Evolutionary conservation across 2,797 vertebrate genomes (phyloP).

Genomic region (Chiloscyllium punctatum): DNA sequence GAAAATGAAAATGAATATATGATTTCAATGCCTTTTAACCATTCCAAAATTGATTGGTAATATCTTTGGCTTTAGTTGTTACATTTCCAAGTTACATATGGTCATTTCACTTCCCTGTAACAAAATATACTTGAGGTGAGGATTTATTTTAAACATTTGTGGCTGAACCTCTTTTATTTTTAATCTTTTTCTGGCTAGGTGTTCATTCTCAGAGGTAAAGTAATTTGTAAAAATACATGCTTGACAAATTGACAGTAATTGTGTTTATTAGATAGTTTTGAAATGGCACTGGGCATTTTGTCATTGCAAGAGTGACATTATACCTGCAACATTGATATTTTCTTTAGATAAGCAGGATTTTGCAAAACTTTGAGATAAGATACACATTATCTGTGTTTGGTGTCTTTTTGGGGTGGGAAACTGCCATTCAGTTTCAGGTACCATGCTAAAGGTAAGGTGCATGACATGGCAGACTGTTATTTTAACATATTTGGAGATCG

Average conservation of each 20-base stretch:
- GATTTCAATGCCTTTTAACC: neutral
- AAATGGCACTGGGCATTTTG: neutral
- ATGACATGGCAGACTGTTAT: neutral
- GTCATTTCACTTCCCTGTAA: neutral
- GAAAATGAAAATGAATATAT: neutral
- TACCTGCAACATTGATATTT: neutral
- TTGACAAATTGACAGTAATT: neutral
- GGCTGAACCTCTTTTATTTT: neutral
- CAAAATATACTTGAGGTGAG: neutral
- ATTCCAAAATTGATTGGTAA: neutral
- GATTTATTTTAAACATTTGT: slow-evolving; percentile 18
- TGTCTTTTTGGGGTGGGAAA: neutral
- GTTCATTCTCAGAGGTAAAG: neutral
- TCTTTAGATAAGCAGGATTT: neutral
- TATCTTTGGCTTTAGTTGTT: neutral
- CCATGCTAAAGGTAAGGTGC: neutral
- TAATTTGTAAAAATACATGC: neutral
- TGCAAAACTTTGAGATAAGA: neutral
- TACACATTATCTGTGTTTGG: neutral
- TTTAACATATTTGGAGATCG: neutral
- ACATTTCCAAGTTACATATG: neutral
- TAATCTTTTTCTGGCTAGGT: neutral
- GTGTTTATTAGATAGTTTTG: neutral
- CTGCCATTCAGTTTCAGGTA: neutral
- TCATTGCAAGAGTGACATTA: neutral